Base-by-base conservation (phyloP, 2,113 vertebrate species). In the Dromiciops gliroides region DNA sequence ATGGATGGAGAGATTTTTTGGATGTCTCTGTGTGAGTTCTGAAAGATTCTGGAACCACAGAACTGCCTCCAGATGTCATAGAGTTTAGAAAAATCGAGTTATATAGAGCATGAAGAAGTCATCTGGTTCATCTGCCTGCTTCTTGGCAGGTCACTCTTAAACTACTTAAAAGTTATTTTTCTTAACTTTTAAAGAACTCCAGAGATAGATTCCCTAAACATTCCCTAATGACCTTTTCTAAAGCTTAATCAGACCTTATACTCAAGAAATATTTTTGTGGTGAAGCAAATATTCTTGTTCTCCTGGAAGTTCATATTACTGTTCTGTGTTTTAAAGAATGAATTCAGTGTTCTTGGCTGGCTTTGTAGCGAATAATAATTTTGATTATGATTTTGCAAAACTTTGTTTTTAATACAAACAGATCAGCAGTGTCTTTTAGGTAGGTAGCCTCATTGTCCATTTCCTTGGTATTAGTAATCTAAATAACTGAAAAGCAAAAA, bases 1-100 rank as follows among this genome's bases (percentile, higher is more conserved):
- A 95, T 10, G 94, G 49, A 97, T 28, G 52, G 91, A 67, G 50
- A 93, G 51, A 93, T 95, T 91, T 96, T 93, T 89, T 92, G 31
- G 52, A 95, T 97, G 47, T 60, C 95, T 95, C 51, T 96, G 24
- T 31, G 1, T 90, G n/a, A 95, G 37, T 90, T 37, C 92, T 26
- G 50, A 89, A 50, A 93, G 92, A 48, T 88, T 24, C 83, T 95
- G 53, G 47, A 93, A 96, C 51, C n/a, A 92, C 48, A 91, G 47
- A 94, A 93, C 96, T 37, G 3, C 28, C 92, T 67, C 67, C 24
- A 90, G 49, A 53, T 95, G 93, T 24, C 52, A 94, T 67, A 67
- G 48, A 93, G 31, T 23, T 92, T 96, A 50, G 92, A 49, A 90
- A 89, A 96, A 53, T 53, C 24, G 83, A 89, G 67, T 93, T 94